Evolutionary conservation across 2,797 vertebrate genomes (phyloP).

Genomic region (Onychomys arenicola): DNA sequence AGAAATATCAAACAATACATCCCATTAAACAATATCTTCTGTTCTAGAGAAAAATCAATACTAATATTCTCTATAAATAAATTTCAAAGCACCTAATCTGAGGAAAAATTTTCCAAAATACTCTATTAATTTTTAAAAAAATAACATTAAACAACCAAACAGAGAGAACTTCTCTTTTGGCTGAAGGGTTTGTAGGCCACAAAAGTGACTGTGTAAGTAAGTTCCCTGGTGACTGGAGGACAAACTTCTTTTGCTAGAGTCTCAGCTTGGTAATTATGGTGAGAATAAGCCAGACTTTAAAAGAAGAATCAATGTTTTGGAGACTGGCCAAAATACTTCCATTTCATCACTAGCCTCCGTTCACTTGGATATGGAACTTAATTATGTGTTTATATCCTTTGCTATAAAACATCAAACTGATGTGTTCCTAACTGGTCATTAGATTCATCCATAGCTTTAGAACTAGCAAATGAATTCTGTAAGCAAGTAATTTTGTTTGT

Average conservation of each 20-base stretch:
- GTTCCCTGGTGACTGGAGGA: neutral
- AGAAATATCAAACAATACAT: constrained; percentile 57
- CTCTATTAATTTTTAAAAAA: neutral
- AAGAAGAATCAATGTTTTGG: neutral
- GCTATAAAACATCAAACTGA: neutral
- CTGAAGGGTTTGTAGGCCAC: constrained; percentile 25
- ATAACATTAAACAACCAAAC: constrained; percentile 13
- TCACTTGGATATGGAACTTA: neutral
- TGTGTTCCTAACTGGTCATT: neutral
- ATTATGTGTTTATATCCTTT: neutral
- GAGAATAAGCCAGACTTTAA: neutral
- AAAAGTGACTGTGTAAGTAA: neutral
- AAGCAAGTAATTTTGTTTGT: constrained; percentile 18
- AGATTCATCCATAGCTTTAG: constrained; percentile 32
- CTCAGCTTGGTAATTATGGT: neutral
- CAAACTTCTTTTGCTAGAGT: neutral
- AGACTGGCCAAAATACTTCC: neutral
- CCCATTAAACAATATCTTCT: constrained; percentile 52
- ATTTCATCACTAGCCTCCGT: neutral
- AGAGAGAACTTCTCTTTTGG: neutral
- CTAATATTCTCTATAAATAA: constrained; percentile 58
- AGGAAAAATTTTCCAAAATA: constrained; percentile 47
- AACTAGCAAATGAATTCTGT: constrained; percentile 44
- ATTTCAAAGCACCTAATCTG: constrained; percentile 65
- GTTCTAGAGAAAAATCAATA: constrained; percentile 47